Percentiles rank a stretch among this genome's conserved stretches.
phyloP scores from a whole-genome alignment of 2,113 vertebrate genomes.

The Sakesphorus luctuosus region DNA sequence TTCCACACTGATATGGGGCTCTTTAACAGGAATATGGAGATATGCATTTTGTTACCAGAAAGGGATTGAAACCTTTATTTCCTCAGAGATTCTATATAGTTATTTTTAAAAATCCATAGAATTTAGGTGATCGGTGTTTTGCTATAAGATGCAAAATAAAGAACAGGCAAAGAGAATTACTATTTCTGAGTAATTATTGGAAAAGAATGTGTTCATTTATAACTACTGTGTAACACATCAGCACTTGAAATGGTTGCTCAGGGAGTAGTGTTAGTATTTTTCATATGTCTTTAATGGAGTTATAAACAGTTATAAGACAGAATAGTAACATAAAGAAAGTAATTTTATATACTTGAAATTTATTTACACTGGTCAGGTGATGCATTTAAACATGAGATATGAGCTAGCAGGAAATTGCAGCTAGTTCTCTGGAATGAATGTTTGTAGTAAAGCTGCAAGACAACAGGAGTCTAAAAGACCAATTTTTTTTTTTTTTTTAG shows the following conservation, averaged over 20 bases:
- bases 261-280: neutral
- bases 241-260: neutral
- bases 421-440: neutral
- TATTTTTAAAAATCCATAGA: neutral
- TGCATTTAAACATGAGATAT: slow-evolving; percentile 30
- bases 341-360: slow-evolving; percentile 39
- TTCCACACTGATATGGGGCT: neutral
- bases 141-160: neutral
- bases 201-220: neutral
- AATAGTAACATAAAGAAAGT: neutral
- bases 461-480: neutral
- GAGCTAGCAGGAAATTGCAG: neutral
- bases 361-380: slow-evolving; percentile 23
- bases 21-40: neutral
- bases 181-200: neutral
- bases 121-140: neutral
- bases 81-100: neutral
- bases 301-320: neutral
- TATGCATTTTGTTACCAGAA: neutral
- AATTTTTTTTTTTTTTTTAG: neutral
- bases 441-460: neutral
- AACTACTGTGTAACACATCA: neutral
- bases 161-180: neutral
- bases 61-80: neutral
- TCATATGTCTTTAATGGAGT: neutral